phyloP scores from a whole-genome alignment of 1,140 invertebrate species.

The Neodiprion lecontei region DNA sequence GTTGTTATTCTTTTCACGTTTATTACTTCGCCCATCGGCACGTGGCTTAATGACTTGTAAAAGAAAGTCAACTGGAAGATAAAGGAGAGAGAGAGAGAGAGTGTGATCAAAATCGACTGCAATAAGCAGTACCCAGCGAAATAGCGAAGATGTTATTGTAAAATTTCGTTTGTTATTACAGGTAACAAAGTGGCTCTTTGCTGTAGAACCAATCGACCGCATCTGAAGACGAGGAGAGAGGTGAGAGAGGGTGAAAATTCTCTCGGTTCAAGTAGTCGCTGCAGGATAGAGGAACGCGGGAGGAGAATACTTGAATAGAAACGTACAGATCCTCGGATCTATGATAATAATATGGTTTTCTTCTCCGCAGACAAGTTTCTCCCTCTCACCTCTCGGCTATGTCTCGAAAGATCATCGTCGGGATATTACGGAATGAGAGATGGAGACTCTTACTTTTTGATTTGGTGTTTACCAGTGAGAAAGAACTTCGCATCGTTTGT shows the following conservation, averaged over 20 bases:
- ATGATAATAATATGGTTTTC: too few species aligned
- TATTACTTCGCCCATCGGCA: not conserved
- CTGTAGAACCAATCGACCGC: not conserved
- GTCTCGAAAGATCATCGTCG: not conserved
- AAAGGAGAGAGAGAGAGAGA: not conserved
- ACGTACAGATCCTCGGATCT: too few species aligned
- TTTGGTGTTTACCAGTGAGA: not conserved
- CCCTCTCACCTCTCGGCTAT: not conserved
- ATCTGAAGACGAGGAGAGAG: too few species aligned
- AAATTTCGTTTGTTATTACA: conserved; percentile 6
- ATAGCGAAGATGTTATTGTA: not conserved
- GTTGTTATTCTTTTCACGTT: not conserved
- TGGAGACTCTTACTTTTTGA: not conserved
- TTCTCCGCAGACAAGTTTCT: not conserved
- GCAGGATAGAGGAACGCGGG: too few species aligned
- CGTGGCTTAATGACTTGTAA: not conserved
- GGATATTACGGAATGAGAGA: not conserved
- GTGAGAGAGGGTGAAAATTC: too few species aligned
- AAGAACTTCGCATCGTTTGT: not conserved
- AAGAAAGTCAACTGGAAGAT: not conserved
- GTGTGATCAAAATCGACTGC: not conserved
- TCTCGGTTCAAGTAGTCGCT: too few species aligned
- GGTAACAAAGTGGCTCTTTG: not conserved
- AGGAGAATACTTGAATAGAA: too few species aligned
- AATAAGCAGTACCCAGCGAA: not conserved